Conservation (phyloP, 2,888 invertebrate species). For the Latheticus oryzae region DNA sequence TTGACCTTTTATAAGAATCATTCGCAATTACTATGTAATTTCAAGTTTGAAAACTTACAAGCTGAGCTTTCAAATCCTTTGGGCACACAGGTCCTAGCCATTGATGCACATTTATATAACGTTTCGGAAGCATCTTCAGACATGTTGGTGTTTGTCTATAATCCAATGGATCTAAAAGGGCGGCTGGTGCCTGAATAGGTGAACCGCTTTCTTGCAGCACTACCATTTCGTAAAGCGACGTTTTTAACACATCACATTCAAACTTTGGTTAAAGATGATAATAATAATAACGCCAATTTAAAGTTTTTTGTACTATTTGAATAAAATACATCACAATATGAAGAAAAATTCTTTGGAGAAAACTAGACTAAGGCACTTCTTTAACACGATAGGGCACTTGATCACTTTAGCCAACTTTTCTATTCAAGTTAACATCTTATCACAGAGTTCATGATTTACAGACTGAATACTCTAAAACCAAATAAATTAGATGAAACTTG, state of each 20-base stretch:
- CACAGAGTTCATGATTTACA: slow-evolving; percentile 45
- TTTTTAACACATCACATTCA: slow-evolving; percentile 43
- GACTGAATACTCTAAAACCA: slow-evolving; percentile 39
- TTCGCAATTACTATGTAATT: slow-evolving; percentile 5
- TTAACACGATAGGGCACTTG: slow-evolving; percentile 1
- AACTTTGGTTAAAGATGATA: slow-evolving; percentile 42
- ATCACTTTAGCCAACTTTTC: slow-evolving; percentile 22
- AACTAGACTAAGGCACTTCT: slow-evolving; percentile 33
- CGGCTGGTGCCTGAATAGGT: slow-evolving; percentile 71
- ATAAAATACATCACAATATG: slow-evolving; percentile 45
- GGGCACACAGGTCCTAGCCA: slow-evolving; percentile 86
- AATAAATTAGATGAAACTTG: slow-evolving; percentile 34
- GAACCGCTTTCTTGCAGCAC: slow-evolving; percentile 81
- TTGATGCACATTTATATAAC: slow-evolving; percentile 91
- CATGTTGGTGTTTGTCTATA: slow-evolving; percentile 86
- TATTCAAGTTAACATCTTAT: slow-evolving; percentile 41
- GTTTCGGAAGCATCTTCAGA: slow-evolving; percentile 90
- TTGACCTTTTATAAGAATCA: slow-evolving; percentile 24
- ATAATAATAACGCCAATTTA: slow-evolving; percentile 28
- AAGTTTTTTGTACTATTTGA: slow-evolving; percentile 47
- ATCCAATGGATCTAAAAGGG: slow-evolving; percentile 75
- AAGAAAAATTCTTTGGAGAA: slow-evolving; percentile 35
- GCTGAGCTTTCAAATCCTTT: slow-evolving; percentile 85
- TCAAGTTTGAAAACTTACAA: slow-evolving; percentile 69
- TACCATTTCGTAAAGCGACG: slow-evolving; percentile 65